Evolutionary conservation across 2,797 vertebrate species (phyloP).

Genomic region (Enteromius trimaculatus): DNA sequence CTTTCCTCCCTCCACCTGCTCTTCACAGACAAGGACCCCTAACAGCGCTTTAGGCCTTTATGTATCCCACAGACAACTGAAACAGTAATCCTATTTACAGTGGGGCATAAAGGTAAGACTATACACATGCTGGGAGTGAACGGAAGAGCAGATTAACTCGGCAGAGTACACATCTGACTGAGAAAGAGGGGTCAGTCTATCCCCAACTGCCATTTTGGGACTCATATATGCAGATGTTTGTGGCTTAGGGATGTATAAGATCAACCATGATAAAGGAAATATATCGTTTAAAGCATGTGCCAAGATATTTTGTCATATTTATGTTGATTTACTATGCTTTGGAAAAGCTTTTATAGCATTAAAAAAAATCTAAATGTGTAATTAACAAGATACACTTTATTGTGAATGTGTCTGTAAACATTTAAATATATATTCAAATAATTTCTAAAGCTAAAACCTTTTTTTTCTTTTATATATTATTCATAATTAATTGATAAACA

Average conservation of each 20-base stretch:
- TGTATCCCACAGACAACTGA: constrained; percentile 34
- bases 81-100: constrained; percentile 49
- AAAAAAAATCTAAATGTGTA: neutral
- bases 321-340: neutral
- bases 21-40: constrained; percentile 32
- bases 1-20: constrained; percentile 34
- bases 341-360: no score
- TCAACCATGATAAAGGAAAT: neutral
- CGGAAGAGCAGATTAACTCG: constrained; percentile 70
- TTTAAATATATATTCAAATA: no score
- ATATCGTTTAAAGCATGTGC: neutral
- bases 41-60: constrained; percentile 23
- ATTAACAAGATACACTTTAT: neutral
- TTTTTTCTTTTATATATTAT: neutral
- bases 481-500: neutral
- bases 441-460: no score
- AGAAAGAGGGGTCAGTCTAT: constrained; percentile 6
- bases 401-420: neutral
- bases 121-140: constrained; percentile 68
- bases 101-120: constrained; percentile 70
- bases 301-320: neutral
- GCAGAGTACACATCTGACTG: constrained; percentile 32
- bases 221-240: constrained; percentile 17
- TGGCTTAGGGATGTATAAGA: neutral
- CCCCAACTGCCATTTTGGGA: constrained; percentile 1